Base-by-base conservation (phyloP, 2,888 invertebrate species). In the Linyphia triangularis region DNA sequence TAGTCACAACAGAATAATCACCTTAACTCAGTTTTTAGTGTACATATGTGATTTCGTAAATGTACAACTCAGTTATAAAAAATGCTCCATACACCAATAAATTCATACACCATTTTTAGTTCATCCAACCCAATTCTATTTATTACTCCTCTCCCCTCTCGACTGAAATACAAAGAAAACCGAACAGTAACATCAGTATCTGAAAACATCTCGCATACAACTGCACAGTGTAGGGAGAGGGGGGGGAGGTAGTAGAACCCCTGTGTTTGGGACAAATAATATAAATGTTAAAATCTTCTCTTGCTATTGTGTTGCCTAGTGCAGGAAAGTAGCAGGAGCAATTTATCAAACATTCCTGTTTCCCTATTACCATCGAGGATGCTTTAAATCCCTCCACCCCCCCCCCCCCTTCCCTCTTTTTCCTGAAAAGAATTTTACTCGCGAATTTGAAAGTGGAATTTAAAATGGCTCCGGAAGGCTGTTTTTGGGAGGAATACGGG, bases 261-360 rank as follows among this genome's bases (percentile, higher is more conserved):
- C 22, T 13, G 43, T 28, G 72, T 72, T 51, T 24, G n/a, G 22
- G 40, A 40, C 78, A 51, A 65, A 65, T 67, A 79, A 79, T 79
- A 79, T 28, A 79, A 79, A 77, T 57, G 51, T 79, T 78, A 79
- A 79, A 51, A 79, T 13, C 65, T 30, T 67, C 30, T 63, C 33
- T 26, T 40, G 30, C 51, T 43, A 43, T 67, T 79, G 78, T 67
- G 22, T 43, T 69, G 19, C 67, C 5, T 24, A n/a, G 57, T n/a
- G 37, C 24, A 63, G 37, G 30, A 37, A 24, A 77, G 24, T n/a
- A 57, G 61, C 26, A 24, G 28, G 51, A 43, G 78, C 65, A 79
- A 79, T 79, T 79, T 79, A 79, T 79, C 78, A 79, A 79, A 33
- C 78, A 30, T 33, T 78, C 67, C 78, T 79, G 78, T 65, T 79